phyloP scores from a whole-genome alignment of 1,140 invertebrate genomes.

The Saccostrea glomerata region DNA sequence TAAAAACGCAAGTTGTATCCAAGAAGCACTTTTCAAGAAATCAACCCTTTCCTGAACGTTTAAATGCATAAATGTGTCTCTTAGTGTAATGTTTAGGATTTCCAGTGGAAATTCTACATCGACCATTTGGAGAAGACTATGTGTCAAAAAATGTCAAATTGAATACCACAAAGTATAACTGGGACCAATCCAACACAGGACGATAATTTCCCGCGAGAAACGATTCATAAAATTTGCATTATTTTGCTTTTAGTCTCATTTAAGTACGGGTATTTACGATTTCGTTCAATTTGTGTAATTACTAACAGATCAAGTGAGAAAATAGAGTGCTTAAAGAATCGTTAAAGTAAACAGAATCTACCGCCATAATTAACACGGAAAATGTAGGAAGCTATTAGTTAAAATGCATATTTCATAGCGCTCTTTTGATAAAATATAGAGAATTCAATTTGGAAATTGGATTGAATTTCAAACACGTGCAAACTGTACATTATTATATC shows the following conservation, averaged over 20 bases:
- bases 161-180: conserved; percentile 14
- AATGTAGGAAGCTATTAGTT: conserved; percentile 19
- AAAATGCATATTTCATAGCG: conserved; percentile 29
- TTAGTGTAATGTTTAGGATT: too few relatives aligned
- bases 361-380: conserved; percentile 6
- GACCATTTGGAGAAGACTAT: background rate
- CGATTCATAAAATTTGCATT: conserved; percentile 32
- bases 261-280: conserved; percentile 23
- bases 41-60: too few relatives aligned
- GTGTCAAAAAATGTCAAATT: background rate
- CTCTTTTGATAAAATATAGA: background rate
- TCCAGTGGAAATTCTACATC: background rate
- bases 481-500: conserved; percentile 5
- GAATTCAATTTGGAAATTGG: conserved; percentile 35
- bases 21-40: too few relatives aligned
- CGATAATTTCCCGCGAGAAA: conserved; percentile 25
- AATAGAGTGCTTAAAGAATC: background rate
- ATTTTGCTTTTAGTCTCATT: conserved; percentile 34
- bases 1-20: too few relatives aligned
- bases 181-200: conserved; percentile 7
- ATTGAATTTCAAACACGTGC: conserved; percentile 33
- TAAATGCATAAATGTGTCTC: too few relatives aligned
- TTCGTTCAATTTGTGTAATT: conserved; percentile 36
- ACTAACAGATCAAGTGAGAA: conserved; percentile 31
- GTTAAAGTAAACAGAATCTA: conserved; percentile 17